phyloP scores from a whole-genome alignment of 2,113 vertebrate species.

The Phodopus roborovskii region DNA sequence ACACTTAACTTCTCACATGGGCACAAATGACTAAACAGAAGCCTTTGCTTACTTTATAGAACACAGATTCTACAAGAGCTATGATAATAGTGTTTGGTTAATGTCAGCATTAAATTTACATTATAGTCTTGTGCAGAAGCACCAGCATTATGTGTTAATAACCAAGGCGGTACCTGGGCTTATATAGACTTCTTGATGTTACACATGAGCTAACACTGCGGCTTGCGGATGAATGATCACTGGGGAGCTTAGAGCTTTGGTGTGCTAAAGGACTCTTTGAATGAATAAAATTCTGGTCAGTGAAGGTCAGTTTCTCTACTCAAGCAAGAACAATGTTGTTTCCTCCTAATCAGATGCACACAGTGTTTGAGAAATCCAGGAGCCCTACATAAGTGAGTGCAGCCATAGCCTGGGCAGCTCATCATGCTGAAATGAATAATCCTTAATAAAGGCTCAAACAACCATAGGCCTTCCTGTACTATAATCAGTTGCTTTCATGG shows the following conservation, averaged over 20 bases:
- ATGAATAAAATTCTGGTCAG: slow-evolving; percentile 53
- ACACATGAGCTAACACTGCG: slow-evolving; percentile 56
- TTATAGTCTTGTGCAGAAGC: slow-evolving; percentile 66
- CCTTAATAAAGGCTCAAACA: slow-evolving; percentile 69
- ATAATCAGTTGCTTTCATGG: slow-evolving; percentile 69
- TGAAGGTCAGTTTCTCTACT: slow-evolving; percentile 76
- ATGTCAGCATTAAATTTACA: slow-evolving; percentile 73
- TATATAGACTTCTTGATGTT: slow-evolving; percentile 62
- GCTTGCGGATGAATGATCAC: slow-evolving; percentile 12
- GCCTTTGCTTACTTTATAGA: slow-evolving; percentile 38
- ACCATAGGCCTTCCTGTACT: slow-evolving; percentile 58
- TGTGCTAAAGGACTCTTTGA: slow-evolving; percentile 53
- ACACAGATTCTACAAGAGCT: slow-evolving; percentile 53
- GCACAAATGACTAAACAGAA: slow-evolving; percentile 24
- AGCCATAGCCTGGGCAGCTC: slow-evolving; percentile 42
- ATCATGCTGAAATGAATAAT: slow-evolving; percentile 74
- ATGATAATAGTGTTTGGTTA: slow-evolving; percentile 65
- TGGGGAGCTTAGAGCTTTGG: slow-evolving; percentile 45
- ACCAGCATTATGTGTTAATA: slow-evolving; percentile 71
- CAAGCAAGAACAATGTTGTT: slow-evolving; percentile 40
- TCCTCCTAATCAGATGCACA: slow-evolving; percentile 72
- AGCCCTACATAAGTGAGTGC: slow-evolving; percentile 45
- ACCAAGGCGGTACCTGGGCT: slow-evolving; percentile 49
- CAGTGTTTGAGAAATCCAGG: slow-evolving; percentile 54
- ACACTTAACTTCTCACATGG: slow-evolving; percentile 58